phyloP scores from a whole-genome alignment of 2,797 vertebrate species.

The Sebastes nivosus region DNA sequence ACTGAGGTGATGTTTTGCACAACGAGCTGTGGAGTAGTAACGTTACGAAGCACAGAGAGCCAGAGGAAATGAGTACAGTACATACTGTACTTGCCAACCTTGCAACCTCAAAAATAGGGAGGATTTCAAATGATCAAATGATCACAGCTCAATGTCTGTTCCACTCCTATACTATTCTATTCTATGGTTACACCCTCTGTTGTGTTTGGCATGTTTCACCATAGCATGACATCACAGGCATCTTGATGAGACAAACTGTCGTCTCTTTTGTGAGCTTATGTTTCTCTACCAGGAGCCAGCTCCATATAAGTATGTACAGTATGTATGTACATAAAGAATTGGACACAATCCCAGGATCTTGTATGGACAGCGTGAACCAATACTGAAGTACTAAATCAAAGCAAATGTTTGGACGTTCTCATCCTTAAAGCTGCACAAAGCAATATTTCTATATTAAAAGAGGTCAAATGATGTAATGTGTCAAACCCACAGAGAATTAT shows the following conservation, averaged over 20 bases:
- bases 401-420: background rate
- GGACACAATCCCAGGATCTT: background rate
- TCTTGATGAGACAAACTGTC: background rate
- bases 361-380: background rate
- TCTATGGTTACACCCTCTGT: background rate
- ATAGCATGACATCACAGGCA: conserved; percentile 1
- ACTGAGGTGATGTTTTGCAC: background rate
- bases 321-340: background rate
- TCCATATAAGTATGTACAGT: background rate
- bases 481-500: background rate
- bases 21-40: background rate
- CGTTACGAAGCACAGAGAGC: background rate
- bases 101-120: too few relatives aligned
- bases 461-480: background rate
- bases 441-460: background rate
- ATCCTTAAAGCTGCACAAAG: background rate
- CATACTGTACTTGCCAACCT: too few relatives aligned
- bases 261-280: background rate
- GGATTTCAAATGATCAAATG: too few relatives aligned
- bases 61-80: too few relatives aligned
- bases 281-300: background rate
- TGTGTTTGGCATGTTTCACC: conserved; percentile 21
- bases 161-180: too few relatives aligned
- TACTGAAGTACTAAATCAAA: background rate
- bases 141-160: too few relatives aligned